Percentiles rank a stretch among this genome's conserved stretches.
These are phyloP conservation scores for Agriotes lineatus DNA, from an alignment of 2,888 invertebrate genomes.

Conservation along the genomic window DNA sequence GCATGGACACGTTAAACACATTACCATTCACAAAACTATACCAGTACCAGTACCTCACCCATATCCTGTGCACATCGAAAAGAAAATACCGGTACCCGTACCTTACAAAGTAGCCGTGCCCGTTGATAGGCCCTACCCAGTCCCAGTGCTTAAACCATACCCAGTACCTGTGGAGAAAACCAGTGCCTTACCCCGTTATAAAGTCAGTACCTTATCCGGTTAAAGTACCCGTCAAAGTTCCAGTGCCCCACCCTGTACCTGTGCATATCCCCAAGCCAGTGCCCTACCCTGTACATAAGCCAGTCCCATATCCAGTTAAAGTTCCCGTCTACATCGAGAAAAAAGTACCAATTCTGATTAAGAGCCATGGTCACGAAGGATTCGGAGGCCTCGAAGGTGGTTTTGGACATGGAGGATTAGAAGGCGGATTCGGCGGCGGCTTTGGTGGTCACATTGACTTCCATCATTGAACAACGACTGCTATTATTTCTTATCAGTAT, in stretches of 20 bases:
- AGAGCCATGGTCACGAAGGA: slow-evolving; percentile 49
- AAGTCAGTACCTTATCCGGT: slow-evolving; percentile 66
- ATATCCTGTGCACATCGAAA: slow-evolving; percentile 64
- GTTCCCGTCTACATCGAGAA: slow-evolving; percentile 69
- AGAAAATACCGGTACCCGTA: slow-evolving; percentile 58
- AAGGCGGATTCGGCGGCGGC: slow-evolving; percentile 47
- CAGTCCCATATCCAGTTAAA: slow-evolving; percentile 68
- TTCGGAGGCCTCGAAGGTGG: slow-evolving; percentile 38
- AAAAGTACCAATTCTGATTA: slow-evolving; percentile 64
- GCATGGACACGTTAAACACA: slow-evolving; percentile 49
- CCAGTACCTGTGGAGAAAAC: slow-evolving; percentile 68
- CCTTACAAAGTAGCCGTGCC: slow-evolving; percentile 64
- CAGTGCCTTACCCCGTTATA: slow-evolving; percentile 67
- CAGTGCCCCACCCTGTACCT: slow-evolving; percentile 60
- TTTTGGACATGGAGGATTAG: slow-evolving; percentile 25
- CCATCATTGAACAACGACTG: slow-evolving; percentile 43
- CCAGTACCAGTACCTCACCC: slow-evolving; percentile 64
- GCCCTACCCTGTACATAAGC: slow-evolving; percentile 64
- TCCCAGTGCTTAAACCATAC: slow-evolving; percentile 67
- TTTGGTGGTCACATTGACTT: slow-evolving; percentile 43
- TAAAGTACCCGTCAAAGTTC: slow-evolving; percentile 63
- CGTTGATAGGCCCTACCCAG: slow-evolving; percentile 67
- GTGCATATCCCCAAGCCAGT: slow-evolving; percentile 60
- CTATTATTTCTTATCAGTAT: slow-evolving; percentile 18
- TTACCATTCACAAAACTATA: slow-evolving; percentile 66